A percentile compares a stretch with the other conserved stretches of the same genome.
phyloP scores from a whole-genome alignment of 2,888 invertebrate genomes.

The Leptopilina syphax region DNA sequence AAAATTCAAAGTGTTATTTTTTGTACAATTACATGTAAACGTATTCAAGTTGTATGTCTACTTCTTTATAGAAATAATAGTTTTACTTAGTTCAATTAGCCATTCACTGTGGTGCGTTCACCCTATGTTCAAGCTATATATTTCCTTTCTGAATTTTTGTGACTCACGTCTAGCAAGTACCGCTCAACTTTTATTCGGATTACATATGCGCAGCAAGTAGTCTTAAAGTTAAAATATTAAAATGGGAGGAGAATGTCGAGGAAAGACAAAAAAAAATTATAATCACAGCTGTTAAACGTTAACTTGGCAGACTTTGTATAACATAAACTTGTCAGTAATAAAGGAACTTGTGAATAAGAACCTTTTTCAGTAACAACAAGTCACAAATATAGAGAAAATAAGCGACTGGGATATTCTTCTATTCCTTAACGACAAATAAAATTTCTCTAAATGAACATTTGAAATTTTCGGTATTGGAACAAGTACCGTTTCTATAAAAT shows the following conservation, averaged over 20 bases:
- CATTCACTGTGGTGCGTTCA: slow-evolving; percentile 31
- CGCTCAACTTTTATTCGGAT: slow-evolving; percentile 16
- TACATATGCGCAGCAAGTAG: slow-evolving; percentile 7
- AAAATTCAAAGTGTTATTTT: not conserved
- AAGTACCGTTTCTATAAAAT: too few species aligned
- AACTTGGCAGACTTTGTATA: slow-evolving; percentile 4
- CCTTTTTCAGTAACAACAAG: not conserved
- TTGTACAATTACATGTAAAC: slow-evolving; percentile 1
- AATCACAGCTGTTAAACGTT: slow-evolving; percentile 23
- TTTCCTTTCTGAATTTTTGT: slow-evolving; percentile 30
- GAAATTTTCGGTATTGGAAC: too few species aligned
- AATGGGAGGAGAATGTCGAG: slow-evolving; percentile 15
- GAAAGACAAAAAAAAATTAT: not conserved
- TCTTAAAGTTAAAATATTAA: slow-evolving; percentile 10
- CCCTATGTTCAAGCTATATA: slow-evolving; percentile 14
- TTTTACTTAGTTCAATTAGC: slow-evolving; percentile 28
- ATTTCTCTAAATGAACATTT: too few species aligned
- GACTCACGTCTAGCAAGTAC: slow-evolving; percentile 12
- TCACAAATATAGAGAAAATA: not conserved
- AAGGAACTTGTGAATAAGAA: slow-evolving; percentile 12
- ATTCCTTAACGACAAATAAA: too few species aligned
- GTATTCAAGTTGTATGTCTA: slow-evolving; percentile 5
- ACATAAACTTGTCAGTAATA: slow-evolving; percentile 3
- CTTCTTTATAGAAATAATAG: not conserved
- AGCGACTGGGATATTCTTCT: not conserved